phyloP scores from a whole-genome alignment of 2,113 vertebrate species.

The Cepphus grylle region DNA sequence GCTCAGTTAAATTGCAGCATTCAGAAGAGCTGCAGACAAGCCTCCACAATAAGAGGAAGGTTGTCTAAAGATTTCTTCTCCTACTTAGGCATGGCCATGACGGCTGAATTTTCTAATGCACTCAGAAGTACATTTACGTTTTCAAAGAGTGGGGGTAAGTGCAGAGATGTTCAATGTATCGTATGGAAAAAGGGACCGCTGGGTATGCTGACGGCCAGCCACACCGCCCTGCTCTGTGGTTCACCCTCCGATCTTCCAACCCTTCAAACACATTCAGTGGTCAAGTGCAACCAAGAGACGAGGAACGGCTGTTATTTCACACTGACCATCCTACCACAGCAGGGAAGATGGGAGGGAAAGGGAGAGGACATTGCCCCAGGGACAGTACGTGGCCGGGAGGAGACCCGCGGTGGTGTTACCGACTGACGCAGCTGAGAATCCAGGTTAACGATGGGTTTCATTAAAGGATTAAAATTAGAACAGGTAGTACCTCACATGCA shows the following conservation, averaged over 20 bases:
- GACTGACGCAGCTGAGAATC: background rate
- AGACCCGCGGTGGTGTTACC: background rate
- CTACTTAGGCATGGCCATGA: background rate
- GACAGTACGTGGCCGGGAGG: background rate
- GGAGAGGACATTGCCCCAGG: fast-evolving
- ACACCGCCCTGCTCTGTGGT: background rate
- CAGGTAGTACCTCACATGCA: background rate
- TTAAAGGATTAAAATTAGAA: background rate
- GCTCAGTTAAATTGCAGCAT: background rate
- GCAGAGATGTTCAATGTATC: background rate
- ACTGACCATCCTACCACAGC: background rate
- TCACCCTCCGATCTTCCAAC: background rate
- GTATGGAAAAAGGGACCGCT: background rate
- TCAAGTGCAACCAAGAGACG: background rate
- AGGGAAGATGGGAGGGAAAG: background rate
- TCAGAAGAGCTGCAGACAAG: background rate
- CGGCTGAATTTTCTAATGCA: background rate
- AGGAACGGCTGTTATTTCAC: background rate
- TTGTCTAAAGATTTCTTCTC: background rate
- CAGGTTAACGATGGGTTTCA: background rate
- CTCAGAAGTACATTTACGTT: background rate
- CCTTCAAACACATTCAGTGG: background rate
- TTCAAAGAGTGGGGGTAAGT: background rate
- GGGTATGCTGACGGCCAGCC: fast-evolving
- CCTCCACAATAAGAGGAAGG: background rate